Base-by-base conservation (phyloP, 2,113 vertebrate genomes). In the Hyperoodon ampullatus region DNA sequence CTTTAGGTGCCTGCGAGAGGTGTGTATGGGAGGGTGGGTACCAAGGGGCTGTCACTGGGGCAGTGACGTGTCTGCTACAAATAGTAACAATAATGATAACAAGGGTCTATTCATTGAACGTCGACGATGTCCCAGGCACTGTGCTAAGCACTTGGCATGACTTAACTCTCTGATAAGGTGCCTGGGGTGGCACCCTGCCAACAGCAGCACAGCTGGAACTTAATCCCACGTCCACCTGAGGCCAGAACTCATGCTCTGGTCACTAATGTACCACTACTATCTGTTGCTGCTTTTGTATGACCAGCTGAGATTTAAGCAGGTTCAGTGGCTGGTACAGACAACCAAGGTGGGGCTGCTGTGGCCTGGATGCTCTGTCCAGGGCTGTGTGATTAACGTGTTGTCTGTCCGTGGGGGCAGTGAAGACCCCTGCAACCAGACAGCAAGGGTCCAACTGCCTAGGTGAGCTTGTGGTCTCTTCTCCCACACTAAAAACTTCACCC, bases 401-500 rank as follows among this genome's bases (percentile, higher is more conserved):
- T 5, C 9, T 23, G 15, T 7, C 11, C 6, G 1, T 0, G 5
- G 23, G 23, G 5, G 6, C 74, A 53, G 11, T 24, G 60, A 85
- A 81, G 53, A 15, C 78, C 50, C 7, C n/a, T 0, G 8, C 28
- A 5, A 14, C 3, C 23, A 47, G 33, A 11, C 3, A 85, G 24
- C 72, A 12, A 30, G 66, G 44, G 13, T 61, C 65, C 26, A 13
- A 3, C 28, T 75, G 21, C 60, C 11, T 58, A 3, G 2, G 5
- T 44, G 26, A 74, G 12, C 35, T 21, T 47, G 44, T 1, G 8
- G 13, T 89, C 55, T 60, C 14, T 65, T 33, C 47, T 88, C 15
- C 16, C 35, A 21, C 7, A 16, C 18, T 74, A 65, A 47, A 84
- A 82, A 42, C 42, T 39, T 90, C 18, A 61, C 44, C 33, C 68